A percentile compares a stretch with the other conserved stretches of the same genome.
Conservation (phyloP, 2,888 invertebrate species). For the Calameuta idolon region DNA sequence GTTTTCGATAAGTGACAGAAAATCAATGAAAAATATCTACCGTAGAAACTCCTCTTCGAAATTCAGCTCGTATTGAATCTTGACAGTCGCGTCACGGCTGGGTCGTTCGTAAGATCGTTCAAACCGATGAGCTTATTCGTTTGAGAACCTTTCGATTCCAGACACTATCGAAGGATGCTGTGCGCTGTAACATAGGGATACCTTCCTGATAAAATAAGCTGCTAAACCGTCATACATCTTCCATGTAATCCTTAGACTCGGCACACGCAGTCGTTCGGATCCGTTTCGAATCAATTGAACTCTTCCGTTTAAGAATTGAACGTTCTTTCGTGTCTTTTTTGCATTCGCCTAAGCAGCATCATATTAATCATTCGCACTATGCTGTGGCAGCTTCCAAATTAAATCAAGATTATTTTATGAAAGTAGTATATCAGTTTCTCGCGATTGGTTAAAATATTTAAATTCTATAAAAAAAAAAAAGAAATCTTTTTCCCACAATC, state of each 20-base stretch:
- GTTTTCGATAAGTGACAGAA: neutral
- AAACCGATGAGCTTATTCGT: neutral
- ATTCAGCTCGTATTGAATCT: neutral
- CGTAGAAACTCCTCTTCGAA: neutral
- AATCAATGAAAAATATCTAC: neutral
- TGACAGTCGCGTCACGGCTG: neutral
- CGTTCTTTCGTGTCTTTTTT: neutral
- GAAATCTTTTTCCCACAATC: neutral
- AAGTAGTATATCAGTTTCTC: neutral
- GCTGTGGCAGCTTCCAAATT: neutral
- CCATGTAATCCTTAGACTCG: neutral
- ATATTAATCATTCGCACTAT: neutral
- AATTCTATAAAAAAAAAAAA: neutral
- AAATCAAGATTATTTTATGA: neutral
- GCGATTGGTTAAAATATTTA: neutral
- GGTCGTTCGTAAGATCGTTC: neutral
- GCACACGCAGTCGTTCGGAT: neutral
- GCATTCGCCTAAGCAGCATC: neutral
- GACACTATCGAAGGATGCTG: neutral
- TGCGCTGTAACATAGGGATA: neutral
- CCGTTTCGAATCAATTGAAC: neutral
- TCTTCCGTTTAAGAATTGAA: neutral
- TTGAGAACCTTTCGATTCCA: neutral
- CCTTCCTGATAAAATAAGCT: constrained; percentile 1
- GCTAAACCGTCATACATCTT: constrained; percentile 6